Percentiles rank a stretch among this genome's conserved stretches.
Evolutionary conservation across 2,888 invertebrate genomes (phyloP).

Genomic region (Netelia virgata): DNA sequence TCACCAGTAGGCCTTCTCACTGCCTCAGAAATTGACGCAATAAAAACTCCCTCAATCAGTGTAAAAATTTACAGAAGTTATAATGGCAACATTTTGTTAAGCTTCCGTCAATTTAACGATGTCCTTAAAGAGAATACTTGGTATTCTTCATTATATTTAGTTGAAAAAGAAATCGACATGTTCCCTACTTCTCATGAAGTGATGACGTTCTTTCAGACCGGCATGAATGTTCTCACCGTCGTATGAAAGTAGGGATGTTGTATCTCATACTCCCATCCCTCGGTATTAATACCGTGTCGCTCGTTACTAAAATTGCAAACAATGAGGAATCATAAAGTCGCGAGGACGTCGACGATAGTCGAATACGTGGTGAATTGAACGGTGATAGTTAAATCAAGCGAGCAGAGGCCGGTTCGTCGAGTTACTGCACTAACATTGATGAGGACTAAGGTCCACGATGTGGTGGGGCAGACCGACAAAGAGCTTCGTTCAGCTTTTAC

Average conservation of each 20-base stretch:
- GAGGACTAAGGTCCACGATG: constrained; percentile 14
- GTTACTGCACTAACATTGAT: neutral
- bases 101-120: neutral
- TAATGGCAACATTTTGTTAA: neutral
- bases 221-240: neutral
- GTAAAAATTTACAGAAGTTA: neutral
- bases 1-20: neutral
- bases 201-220: too few relatives aligned
- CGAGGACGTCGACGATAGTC: neutral
- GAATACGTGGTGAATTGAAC: neutral
- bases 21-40: neutral
- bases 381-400: constrained; percentile 44
- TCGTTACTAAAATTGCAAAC: neutral
- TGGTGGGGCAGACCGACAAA: constrained; percentile 17
- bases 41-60: neutral
- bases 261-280: neutral
- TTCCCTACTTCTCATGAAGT: too few relatives aligned
- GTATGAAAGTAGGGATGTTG: neutral
- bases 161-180: too few relatives aligned
- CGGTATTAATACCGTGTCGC: neutral
- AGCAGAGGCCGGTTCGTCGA: constrained; percentile 7
- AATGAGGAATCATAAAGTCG: neutral
- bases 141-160: too few relatives aligned
- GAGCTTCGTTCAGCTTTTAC: constrained; percentile 50
- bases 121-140: neutral